Conservation (phyloP, 2,797 vertebrate genomes). For the Sebastes elongatus region DNA sequence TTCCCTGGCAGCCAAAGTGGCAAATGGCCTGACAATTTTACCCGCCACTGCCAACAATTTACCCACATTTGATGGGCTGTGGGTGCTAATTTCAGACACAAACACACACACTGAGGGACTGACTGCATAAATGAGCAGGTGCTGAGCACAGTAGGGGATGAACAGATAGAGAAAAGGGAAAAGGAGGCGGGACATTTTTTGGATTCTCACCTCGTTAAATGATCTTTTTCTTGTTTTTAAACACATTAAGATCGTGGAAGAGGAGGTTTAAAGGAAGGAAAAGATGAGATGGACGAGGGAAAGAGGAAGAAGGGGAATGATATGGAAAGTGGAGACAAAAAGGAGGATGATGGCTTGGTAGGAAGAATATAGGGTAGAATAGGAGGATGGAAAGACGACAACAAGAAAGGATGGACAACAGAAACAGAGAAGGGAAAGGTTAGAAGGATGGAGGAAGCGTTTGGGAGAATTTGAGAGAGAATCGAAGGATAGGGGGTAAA, state of each 20-base stretch:
- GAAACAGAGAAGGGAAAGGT: neutral
- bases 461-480: neutral
- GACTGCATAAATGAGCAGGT: neutral
- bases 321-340: neutral
- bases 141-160: neutral
- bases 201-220: neutral
- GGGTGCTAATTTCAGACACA: neutral
- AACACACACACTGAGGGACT: neutral
- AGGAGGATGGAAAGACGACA: neutral
- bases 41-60: neutral
- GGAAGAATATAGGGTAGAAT: neutral
- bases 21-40: too few relatives aligned
- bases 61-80: neutral
- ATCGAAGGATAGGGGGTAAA: neutral
- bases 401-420: neutral
- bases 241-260: too few relatives aligned
- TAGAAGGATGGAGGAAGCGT: neutral
- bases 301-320: neutral
- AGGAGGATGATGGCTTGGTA: neutral
- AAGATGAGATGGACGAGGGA: neutral
- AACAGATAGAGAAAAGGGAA: neutral
- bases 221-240: neutral
- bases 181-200: rapidly evolving
- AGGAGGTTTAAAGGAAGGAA: neutral
- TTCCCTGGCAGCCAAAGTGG: too few relatives aligned